Evolutionary conservation across 2,797 vertebrate species (phyloP).

Genomic region (Sebastes minor): DNA sequence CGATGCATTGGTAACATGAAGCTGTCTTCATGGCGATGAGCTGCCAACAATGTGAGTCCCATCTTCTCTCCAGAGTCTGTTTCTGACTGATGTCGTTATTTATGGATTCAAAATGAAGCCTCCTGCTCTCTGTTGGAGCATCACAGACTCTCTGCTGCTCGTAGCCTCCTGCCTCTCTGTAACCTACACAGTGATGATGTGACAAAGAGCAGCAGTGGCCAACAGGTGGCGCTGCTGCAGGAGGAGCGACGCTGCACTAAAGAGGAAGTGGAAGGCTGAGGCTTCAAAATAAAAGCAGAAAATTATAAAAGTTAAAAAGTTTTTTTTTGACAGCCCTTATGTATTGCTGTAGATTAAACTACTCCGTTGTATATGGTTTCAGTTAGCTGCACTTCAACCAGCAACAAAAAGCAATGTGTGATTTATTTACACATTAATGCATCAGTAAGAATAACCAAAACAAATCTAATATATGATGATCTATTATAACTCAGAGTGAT

Average conservation of each 20-base stretch:
- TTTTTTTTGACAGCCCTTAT: too few relatives aligned
- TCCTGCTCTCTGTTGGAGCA: neutral
- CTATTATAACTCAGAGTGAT: neutral
- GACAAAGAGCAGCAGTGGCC: neutral
- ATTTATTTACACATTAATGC: neutral
- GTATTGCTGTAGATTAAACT: neutral
- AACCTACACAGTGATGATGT: neutral
- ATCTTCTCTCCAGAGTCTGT: slow-evolving; percentile 4
- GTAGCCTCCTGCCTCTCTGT: slow-evolving; percentile 3
- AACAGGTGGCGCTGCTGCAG: slow-evolving; percentile 52
- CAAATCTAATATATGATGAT: neutral
- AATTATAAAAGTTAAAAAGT: accelerated
- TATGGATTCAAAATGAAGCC: neutral
- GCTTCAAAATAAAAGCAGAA: slow-evolving; percentile 53
- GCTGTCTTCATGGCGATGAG: slow-evolving; percentile 50
- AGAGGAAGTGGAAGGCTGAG: neutral
- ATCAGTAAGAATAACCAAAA: neutral
- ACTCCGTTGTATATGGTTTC: neutral
- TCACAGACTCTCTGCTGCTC: slow-evolving; percentile 10
- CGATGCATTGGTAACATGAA: slow-evolving; percentile 38
- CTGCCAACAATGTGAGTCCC: slow-evolving; percentile 19
- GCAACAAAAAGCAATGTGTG: neutral
- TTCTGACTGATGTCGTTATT: neutral
- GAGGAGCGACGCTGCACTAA: neutral
- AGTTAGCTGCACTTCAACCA: neutral